Base-by-base conservation (phyloP, 2,888 invertebrate genomes). In the Perithous albicinctus region DNA sequence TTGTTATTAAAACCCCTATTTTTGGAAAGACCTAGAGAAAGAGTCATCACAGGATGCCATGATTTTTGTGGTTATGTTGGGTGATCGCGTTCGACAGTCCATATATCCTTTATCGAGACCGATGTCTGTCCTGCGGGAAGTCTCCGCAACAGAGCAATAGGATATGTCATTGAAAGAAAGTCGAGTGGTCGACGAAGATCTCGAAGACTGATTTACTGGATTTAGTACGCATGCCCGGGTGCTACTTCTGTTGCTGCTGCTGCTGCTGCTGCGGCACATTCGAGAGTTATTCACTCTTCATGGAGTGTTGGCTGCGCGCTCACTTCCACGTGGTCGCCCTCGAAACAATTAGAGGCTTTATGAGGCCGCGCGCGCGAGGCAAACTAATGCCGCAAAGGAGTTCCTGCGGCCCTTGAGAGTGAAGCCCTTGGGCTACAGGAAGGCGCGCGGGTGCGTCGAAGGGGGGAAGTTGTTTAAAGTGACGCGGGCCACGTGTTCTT, bases 301-400 rank as follows among this genome's bases (percentile, higher is more conserved):
- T 41, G 41, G 51, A 43, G 23, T 66, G 29, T 43, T 18, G 32
- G 29, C n/a, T 20, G 15, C 48, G 69, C 59, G 41, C 67, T 77
- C 67, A 48, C 64, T 80, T 81, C 73, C 69, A 81, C 73, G 46
- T 73, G 81, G 73, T 77, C 69, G 81, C 88, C 83, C 75, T 82
- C 69, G 82, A 86, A 88, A 89, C 89, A 89, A 89, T 89, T 89
- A 89, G 87, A 87, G 79, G 85, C 85, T 89, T 89, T 87, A 87
- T 85, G 87, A 84, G 87, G 73, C 84, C 80, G 78, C 82, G 76
- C 82, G 76, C 78, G 76, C 74, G 82, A 80, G 64, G 56, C 80
- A 66, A 61, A 78, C 82, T 76, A 61, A 75, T 78, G 77, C 82
- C 82, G 82, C 82, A 78, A 80, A 84, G 84, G 76, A 82, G 82